Evolutionary conservation across 2,888 invertebrate species (phyloP), one percentile per base, ranked within the genome.

Genomic region (Cyclophora albipunctata): DNA sequence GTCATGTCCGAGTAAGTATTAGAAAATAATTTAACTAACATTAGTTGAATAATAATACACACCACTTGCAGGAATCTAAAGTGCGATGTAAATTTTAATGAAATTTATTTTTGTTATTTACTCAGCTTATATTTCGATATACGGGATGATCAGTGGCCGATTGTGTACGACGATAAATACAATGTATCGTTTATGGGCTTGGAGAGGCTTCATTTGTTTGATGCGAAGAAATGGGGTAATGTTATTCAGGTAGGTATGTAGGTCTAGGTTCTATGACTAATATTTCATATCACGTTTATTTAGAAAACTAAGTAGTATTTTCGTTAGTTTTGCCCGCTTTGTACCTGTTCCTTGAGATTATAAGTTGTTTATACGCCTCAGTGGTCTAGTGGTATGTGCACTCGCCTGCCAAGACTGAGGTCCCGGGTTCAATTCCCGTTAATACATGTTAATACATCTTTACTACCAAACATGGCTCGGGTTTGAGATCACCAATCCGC

Each of bases 121-220:
- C 20, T 47, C 63, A 83, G 81, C 55, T 71, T 91, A 49, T 91
- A 91, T 72, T 75, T 90, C 55, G 90, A 91, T 69, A 90, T 91
- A 50, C 75, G 73, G 45, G 81, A 85, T 7, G 79, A 89, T 48
- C 92, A 94, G 75, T 92, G 93, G 91, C 96, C 97, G 0, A 92
- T 97, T 52, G 91, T 97, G 2, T 97, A 96, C 73, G 89, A 93
- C 56, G 83, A 91, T 7, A 91, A 92, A 50, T 97, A 97, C 77
- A 94, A 95, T 73, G 95, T 97, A 40, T 90, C 91, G 37, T 94
- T 96, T 75, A 84, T 91, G 68, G 96, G 96, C 6, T 82, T 97
- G 52, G 95, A 97, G 75, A 95, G 92, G 73, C 86, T 95, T 6
- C 97, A 97, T 84, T 93, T 96, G 0, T 97, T 97, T 75, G 97